Percentiles rank a stretch among this genome's conserved stretches.
These are phyloP conservation scores for Folsomia candida DNA, from an alignment of 2,888 invertebrate species.

Conservation along the genomic window DNA sequence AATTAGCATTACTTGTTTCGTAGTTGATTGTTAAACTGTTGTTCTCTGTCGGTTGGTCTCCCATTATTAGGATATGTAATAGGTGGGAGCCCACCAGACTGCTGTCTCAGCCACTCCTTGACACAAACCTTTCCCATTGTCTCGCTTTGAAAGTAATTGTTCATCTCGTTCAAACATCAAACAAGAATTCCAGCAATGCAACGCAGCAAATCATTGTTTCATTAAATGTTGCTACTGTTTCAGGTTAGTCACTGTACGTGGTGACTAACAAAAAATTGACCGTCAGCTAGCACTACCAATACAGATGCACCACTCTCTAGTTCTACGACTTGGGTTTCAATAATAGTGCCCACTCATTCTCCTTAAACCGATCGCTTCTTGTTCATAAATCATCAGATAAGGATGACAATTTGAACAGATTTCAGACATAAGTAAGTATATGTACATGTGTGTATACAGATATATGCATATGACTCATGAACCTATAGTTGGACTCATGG, in stretches of 20 bases:
- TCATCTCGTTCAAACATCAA: constrained; percentile 12
- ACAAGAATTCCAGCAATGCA: constrained; percentile 21
- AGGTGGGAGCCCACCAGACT: background rate
- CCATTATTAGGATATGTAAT: too few relatives aligned
- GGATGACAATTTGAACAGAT: too few relatives aligned
- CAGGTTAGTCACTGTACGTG: too few relatives aligned
- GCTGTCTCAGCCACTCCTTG: constrained; percentile 17
- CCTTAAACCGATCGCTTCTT: constrained; percentile 2
- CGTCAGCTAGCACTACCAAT: background rate
- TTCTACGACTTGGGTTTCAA: background rate
- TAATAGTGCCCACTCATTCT: constrained; percentile 18
- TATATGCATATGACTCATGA: too few relatives aligned
- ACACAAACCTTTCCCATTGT: background rate
- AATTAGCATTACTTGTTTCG: constrained; percentile 10
- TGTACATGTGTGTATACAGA: too few relatives aligned
- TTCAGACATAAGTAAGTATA: too few relatives aligned
- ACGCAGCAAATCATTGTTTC: constrained; percentile 20
- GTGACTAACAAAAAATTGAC: background rate
- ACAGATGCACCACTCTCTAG: background rate
- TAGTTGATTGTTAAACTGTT: constrained; percentile 3
- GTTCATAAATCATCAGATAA: constrained; percentile 16
- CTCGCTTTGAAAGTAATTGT: background rate
- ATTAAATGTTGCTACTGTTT: background rate
- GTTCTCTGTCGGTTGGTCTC: constrained; percentile 7
- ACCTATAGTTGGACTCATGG: too few relatives aligned